A percentile compares a stretch with the other conserved stretches of the same genome.
phyloP scores from a whole-genome alignment of 2,888 invertebrate genomes.

The Lochmaea capreae region DNA sequence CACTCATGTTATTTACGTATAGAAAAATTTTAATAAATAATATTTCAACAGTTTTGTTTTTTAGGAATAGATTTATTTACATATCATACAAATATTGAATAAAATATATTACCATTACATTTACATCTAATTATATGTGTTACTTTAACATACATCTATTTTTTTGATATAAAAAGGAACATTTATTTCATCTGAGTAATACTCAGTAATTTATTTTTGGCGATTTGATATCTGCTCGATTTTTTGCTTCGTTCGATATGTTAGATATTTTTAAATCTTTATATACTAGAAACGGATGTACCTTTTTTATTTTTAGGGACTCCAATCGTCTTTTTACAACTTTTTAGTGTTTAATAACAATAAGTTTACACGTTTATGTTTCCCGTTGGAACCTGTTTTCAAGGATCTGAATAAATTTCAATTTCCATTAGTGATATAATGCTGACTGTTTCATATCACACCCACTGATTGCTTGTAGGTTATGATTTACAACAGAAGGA shows the following conservation, averaged over 20 bases:
- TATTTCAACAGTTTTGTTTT: slow-evolving; percentile 30
- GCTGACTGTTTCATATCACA: no score
- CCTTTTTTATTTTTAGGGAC: not conserved
- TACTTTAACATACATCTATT: slow-evolving; percentile 34
- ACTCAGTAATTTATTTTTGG: slow-evolving; percentile 53
- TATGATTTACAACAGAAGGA: no score
- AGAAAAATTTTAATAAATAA: slow-evolving; percentile 36
- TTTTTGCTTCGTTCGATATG: slow-evolving; percentile 49
- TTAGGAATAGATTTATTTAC: slow-evolving; percentile 51
- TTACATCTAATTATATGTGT: slow-evolving; percentile 47
- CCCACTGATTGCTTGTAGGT: no score
- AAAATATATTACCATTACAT: slow-evolving; percentile 59
- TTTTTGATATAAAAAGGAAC: slow-evolving; percentile 61
- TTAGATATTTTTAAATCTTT: slow-evolving; percentile 8
- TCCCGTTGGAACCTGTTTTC: no score
- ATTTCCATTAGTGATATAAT: no score
- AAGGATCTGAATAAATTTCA: no score
- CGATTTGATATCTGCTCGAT: slow-evolving; percentile 55
- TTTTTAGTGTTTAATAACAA: not conserved
- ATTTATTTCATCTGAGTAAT: slow-evolving; percentile 56
- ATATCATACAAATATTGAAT: slow-evolving; percentile 58
- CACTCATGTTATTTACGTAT: slow-evolving; percentile 28
- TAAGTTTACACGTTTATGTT: no score
- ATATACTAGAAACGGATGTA: not conserved
- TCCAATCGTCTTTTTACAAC: not conserved